Base-by-base conservation (phyloP, 2,113 vertebrate species). In the Takifugu bimaculatus region DNA sequence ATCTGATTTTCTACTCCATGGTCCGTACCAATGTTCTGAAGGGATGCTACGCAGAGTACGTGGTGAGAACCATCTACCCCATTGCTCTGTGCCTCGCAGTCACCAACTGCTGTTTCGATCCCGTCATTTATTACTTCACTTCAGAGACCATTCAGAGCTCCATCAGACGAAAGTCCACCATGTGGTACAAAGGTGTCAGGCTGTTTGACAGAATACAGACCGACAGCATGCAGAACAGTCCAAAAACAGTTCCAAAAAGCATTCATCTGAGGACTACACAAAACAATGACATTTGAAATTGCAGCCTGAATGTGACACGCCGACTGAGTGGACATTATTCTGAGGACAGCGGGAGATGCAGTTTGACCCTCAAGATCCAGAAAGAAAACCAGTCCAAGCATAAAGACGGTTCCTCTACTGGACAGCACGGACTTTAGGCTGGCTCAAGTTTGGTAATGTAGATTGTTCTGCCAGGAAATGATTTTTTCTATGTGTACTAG, bases 81-180 rank as follows among this genome's bases (percentile, higher is more conserved):
- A 83, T 99, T 29, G 94, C 96, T 5, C 85, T 98, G 28, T 99
- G 97, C 86, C 91, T 99, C 2, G 95, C 97, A 0, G 94, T 97
- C 62, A 94, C 94, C 67, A 99, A 99, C 90, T 98, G 97, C 64
- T 99, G 95, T 50, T 98, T 98, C 74, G 97, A 99, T 74, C 97
- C 97, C 5, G 93, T 99, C 27, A 87, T 98, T 78, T 99, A 99
- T 62, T 99, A 99, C 71, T 99, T 98, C 63, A 99, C 96, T 1
- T 98, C 97, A 0, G 96, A 97, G 35, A 93, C 94, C 2, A 97
- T 99, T 74, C 93, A 98, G 75, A 97, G 94, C 65, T 99, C 97
- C 4, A 94, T 99, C 62, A 96, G 92, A 87, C 92, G 92, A 67
- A 94, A 93, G 79, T 93, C 86, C 15, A 70, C 43, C 6, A 27